Percentiles rank a stretch among this genome's conserved stretches.
Conservation (phyloP, 2,888 invertebrate genomes). For the Chymomyza caudatula region DNA sequence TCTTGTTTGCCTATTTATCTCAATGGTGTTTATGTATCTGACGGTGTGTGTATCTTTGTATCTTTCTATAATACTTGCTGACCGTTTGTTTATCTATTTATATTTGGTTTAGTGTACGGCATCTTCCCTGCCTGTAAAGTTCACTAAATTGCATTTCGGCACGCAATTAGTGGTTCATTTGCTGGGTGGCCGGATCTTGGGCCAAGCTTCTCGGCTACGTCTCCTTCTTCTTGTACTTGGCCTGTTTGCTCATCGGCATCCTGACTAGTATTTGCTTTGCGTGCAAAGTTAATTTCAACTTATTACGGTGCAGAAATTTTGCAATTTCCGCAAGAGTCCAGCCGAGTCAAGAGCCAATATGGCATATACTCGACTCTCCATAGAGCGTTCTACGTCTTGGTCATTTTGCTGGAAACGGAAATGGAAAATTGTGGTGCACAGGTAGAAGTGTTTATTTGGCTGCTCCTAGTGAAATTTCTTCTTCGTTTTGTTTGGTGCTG, state of each 20-base stretch:
- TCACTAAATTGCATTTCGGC: slow-evolving; percentile 76
- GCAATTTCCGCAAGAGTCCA: slow-evolving; percentile 59
- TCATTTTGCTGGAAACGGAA: slow-evolving; percentile 43
- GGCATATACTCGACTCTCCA: background rate
- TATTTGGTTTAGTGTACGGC: slow-evolving; percentile 25
- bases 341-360: background rate
- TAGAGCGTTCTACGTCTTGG: slow-evolving; percentile 30
- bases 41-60: slow-evolving; percentile 3
- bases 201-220: slow-evolving; percentile 8
- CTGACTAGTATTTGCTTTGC: slow-evolving; percentile 36
- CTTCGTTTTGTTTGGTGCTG: background rate
- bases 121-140: slow-evolving; percentile 53
- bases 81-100: slow-evolving; percentile 24
- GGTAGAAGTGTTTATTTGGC: slow-evolving; percentile 46
- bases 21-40: background rate
- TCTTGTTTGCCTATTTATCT: background rate
- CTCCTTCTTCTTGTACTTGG: slow-evolving; percentile 10
- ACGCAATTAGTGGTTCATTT: slow-evolving; percentile 77
- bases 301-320: slow-evolving; percentile 71
- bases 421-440: slow-evolving; percentile 50
- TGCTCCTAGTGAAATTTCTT: slow-evolving; percentile 3
- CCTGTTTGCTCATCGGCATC: slow-evolving; percentile 17
- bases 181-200: slow-evolving; percentile 49
- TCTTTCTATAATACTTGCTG: slow-evolving; percentile 3
- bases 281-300: slow-evolving; percentile 69